Percentiles rank a stretch among this genome's conserved stretches.
Conservation (phyloP, 2,888 invertebrate genomes). For the Apamea crenata region DNA sequence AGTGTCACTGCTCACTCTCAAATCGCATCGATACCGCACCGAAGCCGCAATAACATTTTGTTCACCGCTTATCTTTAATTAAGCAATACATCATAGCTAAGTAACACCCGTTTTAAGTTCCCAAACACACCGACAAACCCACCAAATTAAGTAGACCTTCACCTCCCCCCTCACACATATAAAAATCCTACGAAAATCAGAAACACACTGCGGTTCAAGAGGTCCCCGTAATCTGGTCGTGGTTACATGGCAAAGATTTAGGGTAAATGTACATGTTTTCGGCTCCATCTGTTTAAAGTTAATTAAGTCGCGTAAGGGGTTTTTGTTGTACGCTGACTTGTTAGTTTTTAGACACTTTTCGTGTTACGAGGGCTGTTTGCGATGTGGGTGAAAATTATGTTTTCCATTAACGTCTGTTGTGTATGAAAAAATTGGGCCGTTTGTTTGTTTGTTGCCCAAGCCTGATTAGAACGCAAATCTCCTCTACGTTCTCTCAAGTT, state of each 20-base stretch:
- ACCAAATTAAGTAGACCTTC: conserved; percentile 40
- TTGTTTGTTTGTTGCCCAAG: no score
- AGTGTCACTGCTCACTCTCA: conserved; percentile 3
- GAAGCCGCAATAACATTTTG: conserved; percentile 48
- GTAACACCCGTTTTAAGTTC: conserved; percentile 71
- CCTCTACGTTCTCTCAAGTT: no score
- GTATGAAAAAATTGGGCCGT: conserved; percentile 17
- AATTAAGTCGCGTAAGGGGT: conserved; percentile 67
- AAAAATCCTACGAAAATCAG: conserved; percentile 11
- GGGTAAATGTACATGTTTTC: conserved; percentile 65
- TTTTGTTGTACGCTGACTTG: conserved; percentile 66
- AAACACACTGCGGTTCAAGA: conserved; percentile 8
- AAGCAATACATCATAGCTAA: conserved; percentile 75
- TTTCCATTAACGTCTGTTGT: conserved; percentile 32
- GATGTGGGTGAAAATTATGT: conserved; percentile 38
- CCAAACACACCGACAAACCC: conserved; percentile 53
- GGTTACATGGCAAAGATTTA: conserved; percentile 61
- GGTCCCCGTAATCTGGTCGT: conserved; percentile 47
- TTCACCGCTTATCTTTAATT: conserved; percentile 69
- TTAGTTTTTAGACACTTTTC: conserved; percentile 63
- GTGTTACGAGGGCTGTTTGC: conserved; percentile 33
- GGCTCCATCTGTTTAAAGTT: conserved; percentile 66
- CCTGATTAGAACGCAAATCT: no score
- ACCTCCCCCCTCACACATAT: not conserved
- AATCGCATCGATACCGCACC: conserved; percentile 22